These are phyloP conservation scores for Cephus pygmeus DNA, from an alignment of 2,888 invertebrate genomes.

Conservation along the genomic window DNA sequence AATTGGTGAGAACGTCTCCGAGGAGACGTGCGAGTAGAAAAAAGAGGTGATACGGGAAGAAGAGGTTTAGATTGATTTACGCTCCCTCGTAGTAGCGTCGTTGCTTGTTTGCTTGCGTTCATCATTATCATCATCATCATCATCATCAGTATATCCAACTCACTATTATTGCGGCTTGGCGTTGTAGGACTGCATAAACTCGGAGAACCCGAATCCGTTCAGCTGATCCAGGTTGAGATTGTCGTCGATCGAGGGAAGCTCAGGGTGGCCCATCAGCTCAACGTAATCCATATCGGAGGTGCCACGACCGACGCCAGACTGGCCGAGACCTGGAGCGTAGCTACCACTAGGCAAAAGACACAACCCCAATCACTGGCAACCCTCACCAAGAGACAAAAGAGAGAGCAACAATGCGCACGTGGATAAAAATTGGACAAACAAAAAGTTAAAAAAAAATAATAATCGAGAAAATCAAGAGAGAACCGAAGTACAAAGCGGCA, in stretches of 20 bases:
- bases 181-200: constrained; percentile 60
- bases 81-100: neutral
- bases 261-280: constrained; percentile 56
- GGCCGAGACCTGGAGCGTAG: constrained; percentile 64
- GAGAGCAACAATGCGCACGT: neutral
- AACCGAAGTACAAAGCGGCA: neutral
- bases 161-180: constrained; percentile 54
- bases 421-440: neutral
- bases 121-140: neutral
- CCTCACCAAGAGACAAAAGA: constrained; percentile 27
- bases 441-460: neutral
- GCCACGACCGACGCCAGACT: constrained; percentile 55
- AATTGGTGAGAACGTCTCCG: neutral
- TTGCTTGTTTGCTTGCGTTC: neutral
- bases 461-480: neutral
- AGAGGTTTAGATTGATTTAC: neutral
- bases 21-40: neutral
- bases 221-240: constrained; percentile 63
- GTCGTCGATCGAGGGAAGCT: constrained; percentile 59
- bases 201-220: constrained; percentile 54
- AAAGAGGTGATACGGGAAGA: neutral
- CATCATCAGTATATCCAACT: neutral
- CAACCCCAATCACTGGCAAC: constrained; percentile 66
- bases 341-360: constrained; percentile 60
- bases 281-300: constrained; percentile 62